These are phyloP conservation scores for Prunella himalayana DNA, from an alignment of 2,113 vertebrate species.

Conservation along the genomic window DNA sequence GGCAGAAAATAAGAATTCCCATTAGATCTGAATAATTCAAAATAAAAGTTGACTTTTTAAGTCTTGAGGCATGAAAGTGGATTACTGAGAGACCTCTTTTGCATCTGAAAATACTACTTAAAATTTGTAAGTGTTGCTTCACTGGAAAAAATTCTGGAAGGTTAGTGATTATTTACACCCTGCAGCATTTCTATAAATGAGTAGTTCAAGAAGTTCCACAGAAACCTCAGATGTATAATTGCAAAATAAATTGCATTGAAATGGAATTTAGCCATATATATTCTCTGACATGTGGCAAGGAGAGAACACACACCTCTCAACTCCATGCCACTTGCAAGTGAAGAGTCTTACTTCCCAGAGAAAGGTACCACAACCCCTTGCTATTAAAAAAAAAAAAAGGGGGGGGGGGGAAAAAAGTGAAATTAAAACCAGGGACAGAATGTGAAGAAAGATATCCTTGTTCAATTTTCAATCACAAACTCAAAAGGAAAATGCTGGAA, in stretches of 20 bases:
- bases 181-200: background rate
- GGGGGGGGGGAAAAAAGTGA: no score
- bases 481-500: background rate
- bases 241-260: background rate
- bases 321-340: rapidly evolving
- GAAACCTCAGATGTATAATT: background rate
- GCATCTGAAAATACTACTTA: background rate
- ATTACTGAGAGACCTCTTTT: background rate
- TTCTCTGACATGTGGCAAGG: background rate
- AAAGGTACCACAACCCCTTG: no score
- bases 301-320: background rate
- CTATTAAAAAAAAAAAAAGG: background rate
- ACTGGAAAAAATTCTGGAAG: background rate
- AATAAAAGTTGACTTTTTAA: background rate
- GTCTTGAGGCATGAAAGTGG: background rate
- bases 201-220: background rate
- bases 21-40: background rate
- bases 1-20: background rate
- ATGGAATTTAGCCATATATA: background rate
- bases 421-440: background rate
- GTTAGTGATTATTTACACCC: background rate
- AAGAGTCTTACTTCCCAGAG: background rate
- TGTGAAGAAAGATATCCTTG: background rate
- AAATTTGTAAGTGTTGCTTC: background rate
- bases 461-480: background rate